These are phyloP conservation scores for Cistogaster globosa DNA, from an alignment of 2,888 invertebrate species.

Conservation along the genomic window DNA sequence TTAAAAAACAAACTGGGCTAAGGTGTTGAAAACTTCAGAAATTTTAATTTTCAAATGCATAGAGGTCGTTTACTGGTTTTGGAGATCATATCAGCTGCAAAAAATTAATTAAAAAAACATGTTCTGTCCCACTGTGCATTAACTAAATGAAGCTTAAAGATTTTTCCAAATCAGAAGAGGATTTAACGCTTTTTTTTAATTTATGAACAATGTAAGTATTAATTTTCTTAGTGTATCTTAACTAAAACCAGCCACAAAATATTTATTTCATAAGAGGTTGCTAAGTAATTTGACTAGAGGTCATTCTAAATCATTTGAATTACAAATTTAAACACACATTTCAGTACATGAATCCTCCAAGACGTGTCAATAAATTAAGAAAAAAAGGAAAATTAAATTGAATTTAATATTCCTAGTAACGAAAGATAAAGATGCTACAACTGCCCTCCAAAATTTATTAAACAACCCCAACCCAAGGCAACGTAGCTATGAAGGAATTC, in stretches of 20 bases:
- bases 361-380: slow-evolving; percentile 49
- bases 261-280: slow-evolving; percentile 33
- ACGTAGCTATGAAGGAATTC: slow-evolving; percentile 13
- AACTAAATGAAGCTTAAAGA: no score
- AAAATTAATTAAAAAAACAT: no score
- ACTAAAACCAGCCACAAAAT: slow-evolving; percentile 26
- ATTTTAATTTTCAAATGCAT: no score
- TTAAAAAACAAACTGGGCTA: no score
- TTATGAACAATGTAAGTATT: not conserved
- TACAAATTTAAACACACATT: slow-evolving; percentile 29
- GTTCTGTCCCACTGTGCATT: no score
- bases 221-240: slow-evolving; percentile 16
- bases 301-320: slow-evolving; percentile 41
- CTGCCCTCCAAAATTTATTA: not conserved
- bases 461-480: slow-evolving; percentile 17
- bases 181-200: no score
- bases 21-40: no score
- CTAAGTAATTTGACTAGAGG: slow-evolving; percentile 21
- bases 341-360: not conserved
- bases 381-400: slow-evolving; percentile 14
- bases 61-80: no score
- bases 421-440: slow-evolving; percentile 29
- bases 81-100: no score
- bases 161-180: no score
- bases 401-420: slow-evolving; percentile 7